These are phyloP conservation scores for Troides helena DNA, from an alignment of 2,888 invertebrate genomes.

Conservation along the genomic window DNA sequence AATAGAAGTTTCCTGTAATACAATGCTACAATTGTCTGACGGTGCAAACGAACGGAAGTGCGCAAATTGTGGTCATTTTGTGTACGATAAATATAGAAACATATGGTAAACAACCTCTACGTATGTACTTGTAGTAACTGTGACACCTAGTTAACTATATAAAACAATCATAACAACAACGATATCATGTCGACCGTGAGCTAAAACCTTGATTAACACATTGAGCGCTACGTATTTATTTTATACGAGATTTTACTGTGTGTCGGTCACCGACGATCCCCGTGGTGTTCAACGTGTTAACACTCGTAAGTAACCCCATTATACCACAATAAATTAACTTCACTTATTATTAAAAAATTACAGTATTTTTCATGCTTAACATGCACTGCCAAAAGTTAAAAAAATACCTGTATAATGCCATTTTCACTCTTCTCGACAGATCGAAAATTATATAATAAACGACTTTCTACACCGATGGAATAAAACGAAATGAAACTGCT, in stretches of 20 bases:
- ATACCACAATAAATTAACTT: neutral
- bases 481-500: conserved; percentile 43
- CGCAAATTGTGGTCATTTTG: conserved; percentile 18
- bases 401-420: conserved; percentile 70
- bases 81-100: conserved; percentile 12
- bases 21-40: conserved; percentile 22
- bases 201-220: conserved; percentile 21
- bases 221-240: neutral
- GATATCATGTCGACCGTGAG: conserved; percentile 15
- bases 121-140: conserved; percentile 7
- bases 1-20: conserved; percentile 10
- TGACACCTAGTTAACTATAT: neutral
- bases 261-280: no score
- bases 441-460: conserved; percentile 39
- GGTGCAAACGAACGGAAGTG: conserved; percentile 10
- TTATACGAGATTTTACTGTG: no score
- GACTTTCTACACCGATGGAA: conserved; percentile 31
- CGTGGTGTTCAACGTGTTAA: no score
- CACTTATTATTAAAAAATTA: conserved; percentile 1
- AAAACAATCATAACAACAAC: conserved; percentile 5
- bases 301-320: neutral
- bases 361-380: conserved; percentile 29
- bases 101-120: conserved; percentile 12
- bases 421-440: conserved; percentile 50
- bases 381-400: conserved; percentile 24